These are phyloP conservation scores for Corydoras maculifer DNA, from an alignment of 2,113 vertebrate species.

Conservation along the genomic window DNA sequence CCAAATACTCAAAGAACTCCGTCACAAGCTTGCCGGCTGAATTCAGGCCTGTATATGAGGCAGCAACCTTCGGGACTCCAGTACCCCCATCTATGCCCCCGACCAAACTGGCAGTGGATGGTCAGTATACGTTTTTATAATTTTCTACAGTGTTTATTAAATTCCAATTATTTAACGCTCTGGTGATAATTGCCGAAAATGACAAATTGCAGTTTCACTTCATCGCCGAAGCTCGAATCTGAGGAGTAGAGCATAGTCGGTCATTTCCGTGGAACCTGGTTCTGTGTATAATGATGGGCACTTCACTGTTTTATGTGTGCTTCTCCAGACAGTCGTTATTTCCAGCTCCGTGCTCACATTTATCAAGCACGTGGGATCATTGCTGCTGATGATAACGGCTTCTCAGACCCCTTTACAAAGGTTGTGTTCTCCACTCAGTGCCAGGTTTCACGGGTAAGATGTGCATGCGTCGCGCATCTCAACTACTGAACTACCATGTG, in stretches of 20 bases:
- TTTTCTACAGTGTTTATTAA: too few species aligned
- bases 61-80: slow-evolving; percentile 42
- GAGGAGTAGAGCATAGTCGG: background rate
- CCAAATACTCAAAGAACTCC: slow-evolving; percentile 78
- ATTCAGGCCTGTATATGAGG: slow-evolving; percentile 68
- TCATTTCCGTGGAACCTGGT: background rate
- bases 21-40: slow-evolving; percentile 72
- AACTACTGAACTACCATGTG: too few species aligned
- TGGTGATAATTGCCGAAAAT: too few species aligned
- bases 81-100: slow-evolving; percentile 57
- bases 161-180: too few species aligned
- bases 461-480: background rate
- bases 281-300: background rate
- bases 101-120: slow-evolving; percentile 69
- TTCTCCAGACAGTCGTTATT: slow-evolving; percentile 75
- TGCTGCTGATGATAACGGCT: slow-evolving; percentile 82
- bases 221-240: too few species aligned
- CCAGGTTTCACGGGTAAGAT: slow-evolving; percentile 75
- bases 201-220: too few species aligned
- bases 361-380: slow-evolving; percentile 86
- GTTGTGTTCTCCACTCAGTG: slow-evolving; percentile 87
- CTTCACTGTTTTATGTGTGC: slow-evolving; percentile 11
- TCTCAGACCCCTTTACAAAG: slow-evolving; percentile 82
- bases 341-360: slow-evolving; percentile 85
- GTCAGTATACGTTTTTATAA: slow-evolving; percentile 55